Conservation (phyloP, 2,113 vertebrate species). For the Chrysemys picta region DNA sequence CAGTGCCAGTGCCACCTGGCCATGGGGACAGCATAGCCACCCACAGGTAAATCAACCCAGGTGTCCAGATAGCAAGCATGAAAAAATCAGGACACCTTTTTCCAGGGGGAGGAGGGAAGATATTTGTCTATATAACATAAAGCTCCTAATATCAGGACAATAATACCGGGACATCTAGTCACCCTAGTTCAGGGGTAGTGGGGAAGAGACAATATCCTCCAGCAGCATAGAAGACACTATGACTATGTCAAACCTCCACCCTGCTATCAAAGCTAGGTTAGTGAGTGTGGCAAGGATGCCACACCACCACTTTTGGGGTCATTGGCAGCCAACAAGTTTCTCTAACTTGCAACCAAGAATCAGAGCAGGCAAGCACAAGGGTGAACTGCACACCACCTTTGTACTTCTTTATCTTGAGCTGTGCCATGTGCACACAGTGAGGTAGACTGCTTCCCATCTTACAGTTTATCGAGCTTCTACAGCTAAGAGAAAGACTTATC, state of each 20-base stretch:
- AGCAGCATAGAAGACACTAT: neutral
- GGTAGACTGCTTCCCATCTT: neutral
- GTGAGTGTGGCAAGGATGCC: neutral
- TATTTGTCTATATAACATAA: neutral
- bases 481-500: neutral
- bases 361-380: neutral
- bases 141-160: neutral
- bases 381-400: neutral
- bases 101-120: neutral
- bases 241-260: neutral
- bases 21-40: neutral
- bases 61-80: neutral
- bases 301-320: neutral
- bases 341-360: neutral
- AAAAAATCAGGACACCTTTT: too few relatives aligned
- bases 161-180: neutral
- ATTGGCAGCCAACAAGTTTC: neutral
- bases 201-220: too few relatives aligned
- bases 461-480: neutral
- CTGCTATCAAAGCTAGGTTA: neutral
- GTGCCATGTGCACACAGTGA: neutral
- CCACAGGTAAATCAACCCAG: neutral
- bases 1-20: too few relatives aligned
- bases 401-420: neutral
- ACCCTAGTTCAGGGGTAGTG: neutral